Evolutionary conservation across 2,888 invertebrate genomes (phyloP).

Genomic region (Sympetrum striolatum): DNA sequence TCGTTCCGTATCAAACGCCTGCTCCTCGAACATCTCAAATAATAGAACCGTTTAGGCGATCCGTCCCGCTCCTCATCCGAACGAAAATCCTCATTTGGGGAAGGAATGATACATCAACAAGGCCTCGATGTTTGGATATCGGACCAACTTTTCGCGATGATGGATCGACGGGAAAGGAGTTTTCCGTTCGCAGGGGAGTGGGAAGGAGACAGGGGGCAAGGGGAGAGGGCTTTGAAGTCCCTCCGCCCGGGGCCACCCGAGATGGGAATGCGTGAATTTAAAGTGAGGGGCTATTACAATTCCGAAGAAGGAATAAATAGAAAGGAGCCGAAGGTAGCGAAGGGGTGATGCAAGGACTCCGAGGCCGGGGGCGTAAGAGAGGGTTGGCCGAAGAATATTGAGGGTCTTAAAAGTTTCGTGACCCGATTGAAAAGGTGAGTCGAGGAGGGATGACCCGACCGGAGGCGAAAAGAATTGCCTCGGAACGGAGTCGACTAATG

Average conservation of each 20-base stretch:
- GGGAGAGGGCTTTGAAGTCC: background rate
- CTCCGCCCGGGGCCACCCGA: background rate
- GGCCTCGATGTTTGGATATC: background rate
- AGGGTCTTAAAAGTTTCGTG: background rate
- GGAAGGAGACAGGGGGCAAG: too few species aligned
- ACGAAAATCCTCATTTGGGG: background rate
- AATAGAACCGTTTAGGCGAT: background rate
- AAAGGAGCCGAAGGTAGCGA: background rate
- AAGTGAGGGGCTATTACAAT: background rate
- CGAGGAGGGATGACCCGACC: background rate
- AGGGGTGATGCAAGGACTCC: background rate
- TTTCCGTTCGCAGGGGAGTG: background rate
- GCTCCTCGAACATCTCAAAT: background rate
- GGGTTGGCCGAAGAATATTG: background rate
- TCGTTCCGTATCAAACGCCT: background rate
- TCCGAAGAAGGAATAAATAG: background rate
- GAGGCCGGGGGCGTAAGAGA: background rate
- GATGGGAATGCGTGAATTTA: slow-evolving; percentile 1
- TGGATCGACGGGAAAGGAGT: background rate
- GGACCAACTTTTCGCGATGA: background rate
- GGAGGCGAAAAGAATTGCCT: background rate
- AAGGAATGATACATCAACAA: background rate
- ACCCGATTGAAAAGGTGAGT: background rate
- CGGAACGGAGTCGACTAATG: background rate
- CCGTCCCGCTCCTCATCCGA: background rate